A percentile compares a stretch with the other conserved stretches of the same genome.
Evolutionary conservation across 2,888 invertebrate genomes (phyloP).

Genomic region (Calameuta idolon): DNA sequence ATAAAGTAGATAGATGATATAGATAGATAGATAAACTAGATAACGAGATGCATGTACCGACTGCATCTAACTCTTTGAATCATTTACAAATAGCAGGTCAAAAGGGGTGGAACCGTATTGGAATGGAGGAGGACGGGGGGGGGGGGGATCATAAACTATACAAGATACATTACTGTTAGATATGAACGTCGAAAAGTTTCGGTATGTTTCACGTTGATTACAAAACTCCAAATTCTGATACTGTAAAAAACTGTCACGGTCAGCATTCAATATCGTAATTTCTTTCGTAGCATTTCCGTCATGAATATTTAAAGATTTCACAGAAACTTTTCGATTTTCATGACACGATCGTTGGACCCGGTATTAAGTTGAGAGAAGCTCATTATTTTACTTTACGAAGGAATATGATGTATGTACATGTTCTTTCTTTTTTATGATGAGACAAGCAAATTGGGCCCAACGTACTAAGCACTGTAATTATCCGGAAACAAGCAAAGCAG

Average conservation of each 20-base stretch:
- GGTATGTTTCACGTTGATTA: not conserved
- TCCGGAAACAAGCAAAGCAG: constrained; percentile 4
- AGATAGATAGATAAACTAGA: not conserved
- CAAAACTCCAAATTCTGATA: not conserved
- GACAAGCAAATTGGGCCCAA: not conserved
- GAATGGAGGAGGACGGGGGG: not conserved
- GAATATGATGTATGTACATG: not conserved
- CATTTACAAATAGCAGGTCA: not conserved
- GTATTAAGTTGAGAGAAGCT: not conserved
- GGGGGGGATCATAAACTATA: not conserved
- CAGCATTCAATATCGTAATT: not conserved
- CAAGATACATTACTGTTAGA: not conserved
- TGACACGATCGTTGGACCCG: not conserved
- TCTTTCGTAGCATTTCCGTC: not conserved
- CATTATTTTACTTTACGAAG: not conserved
- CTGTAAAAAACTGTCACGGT: not conserved
- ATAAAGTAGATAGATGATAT: not conserved
- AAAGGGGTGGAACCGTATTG: not conserved
- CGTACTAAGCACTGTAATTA: not conserved
- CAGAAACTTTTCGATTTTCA: not conserved
- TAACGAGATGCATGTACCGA: not conserved
- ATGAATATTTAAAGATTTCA: not conserved
- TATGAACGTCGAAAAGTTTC: not conserved
- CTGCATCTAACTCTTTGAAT: not conserved
- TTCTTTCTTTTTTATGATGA: not conserved